Base-by-base conservation (phyloP, 2,113 vertebrate genomes). In the Notiomystis cincta region DNA sequence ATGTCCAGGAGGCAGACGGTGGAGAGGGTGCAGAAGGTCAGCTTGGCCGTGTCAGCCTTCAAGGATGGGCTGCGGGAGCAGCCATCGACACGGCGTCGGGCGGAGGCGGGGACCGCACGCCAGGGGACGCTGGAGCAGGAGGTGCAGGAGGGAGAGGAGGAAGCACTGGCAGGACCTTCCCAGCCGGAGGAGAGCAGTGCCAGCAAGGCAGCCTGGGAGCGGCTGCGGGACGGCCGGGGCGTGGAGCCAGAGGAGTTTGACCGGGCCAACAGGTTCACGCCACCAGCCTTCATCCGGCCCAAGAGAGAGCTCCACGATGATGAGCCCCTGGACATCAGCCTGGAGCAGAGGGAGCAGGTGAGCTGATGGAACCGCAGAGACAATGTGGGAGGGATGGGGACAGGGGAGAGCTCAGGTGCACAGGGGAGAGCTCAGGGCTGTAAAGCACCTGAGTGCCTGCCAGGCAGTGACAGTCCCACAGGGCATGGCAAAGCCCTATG, bases 1-100 rank as follows among this genome's bases (percentile, higher is more conserved):
- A 99, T 99, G 99, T 99, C 99, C 95, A 99, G 99, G 98, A 98
- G 99, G 91, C 99, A 99, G 98, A 99, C 99, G 25, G 99, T 99
- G 97, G 99, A 99, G 97, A 99, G 99, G 98, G 99, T 99, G 64
- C 99, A 99, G 97, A 99, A 99, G 95, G 99, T 99, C 97, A 99
- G 95, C 67, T 97, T 98, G 51, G 99, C 99, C 2, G 99, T 99
- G 89, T 99, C 98, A 1, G 99, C 99, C 70, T 99, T 99, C 95
- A 99, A 99, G 94, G 98, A 99, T 0, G 99, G 99, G 62, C 71
- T 99, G 40, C 98, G 98, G 87, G 99, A 99, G 8, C 98, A 98
- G 18, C 82, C 98, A 4, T 61, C 96, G 1, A 66, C 95, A 44
- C 96, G 96, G 70, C 98, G 97, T 40, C 95, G 83, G 45, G 85